Evolutionary conservation across 2,888 invertebrate species (phyloP).

Genomic region (Nesidiocoris tenuis): DNA sequence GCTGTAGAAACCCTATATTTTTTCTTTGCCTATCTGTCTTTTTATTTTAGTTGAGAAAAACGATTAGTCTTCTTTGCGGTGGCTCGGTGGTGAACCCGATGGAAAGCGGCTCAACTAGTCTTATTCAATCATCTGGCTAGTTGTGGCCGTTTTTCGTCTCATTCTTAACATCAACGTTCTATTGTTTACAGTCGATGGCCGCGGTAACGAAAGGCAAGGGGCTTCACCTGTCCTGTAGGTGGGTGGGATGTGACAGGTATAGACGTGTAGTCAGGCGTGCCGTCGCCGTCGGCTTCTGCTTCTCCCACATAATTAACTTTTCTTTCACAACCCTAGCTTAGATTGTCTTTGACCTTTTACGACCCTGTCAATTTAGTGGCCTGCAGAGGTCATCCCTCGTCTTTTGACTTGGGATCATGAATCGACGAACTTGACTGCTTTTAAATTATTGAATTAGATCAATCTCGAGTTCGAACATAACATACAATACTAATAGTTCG

Average conservation of each 20-base stretch:
- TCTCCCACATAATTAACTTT: neutral
- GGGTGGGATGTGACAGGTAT: neutral
- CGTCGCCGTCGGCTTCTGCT: neutral
- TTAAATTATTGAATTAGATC: too few relatives aligned
- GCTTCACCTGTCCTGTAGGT: neutral
- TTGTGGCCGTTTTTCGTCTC: neutral
- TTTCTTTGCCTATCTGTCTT: neutral
- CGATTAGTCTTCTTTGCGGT: neutral
- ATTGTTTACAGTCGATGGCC: neutral
- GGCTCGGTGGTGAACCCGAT: neutral
- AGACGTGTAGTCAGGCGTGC: neutral
- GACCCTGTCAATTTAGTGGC: neutral
- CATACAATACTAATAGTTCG: too few relatives aligned
- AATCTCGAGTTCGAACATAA: too few relatives aligned
- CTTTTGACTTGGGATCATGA: too few relatives aligned
- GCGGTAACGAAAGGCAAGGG: neutral
- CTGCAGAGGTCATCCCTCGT: too few relatives aligned
- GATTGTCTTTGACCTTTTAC: neutral
- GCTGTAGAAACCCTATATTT: neutral
- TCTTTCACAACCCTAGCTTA: neutral
- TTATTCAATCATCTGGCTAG: neutral
- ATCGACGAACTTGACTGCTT: too few relatives aligned
- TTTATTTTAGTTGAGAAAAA: neutral
- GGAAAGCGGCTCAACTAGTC: neutral
- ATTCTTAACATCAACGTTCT: neutral